Evolutionary conservation across 2,113 vertebrate genomes (phyloP).

Genomic region (Bufo bufo): DNA sequence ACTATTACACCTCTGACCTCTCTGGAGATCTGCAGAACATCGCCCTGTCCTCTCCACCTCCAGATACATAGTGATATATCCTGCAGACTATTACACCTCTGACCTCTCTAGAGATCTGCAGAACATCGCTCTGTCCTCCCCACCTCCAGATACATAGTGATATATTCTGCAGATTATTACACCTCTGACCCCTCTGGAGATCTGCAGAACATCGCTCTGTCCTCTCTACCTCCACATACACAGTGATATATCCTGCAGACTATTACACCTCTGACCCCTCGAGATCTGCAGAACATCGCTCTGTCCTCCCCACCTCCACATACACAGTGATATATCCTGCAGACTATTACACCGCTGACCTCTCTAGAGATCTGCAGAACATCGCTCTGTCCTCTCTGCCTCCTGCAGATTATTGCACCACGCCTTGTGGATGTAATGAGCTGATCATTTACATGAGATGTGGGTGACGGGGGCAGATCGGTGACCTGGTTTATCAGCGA

Average conservation of each 20-base stretch:
- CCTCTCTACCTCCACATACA: not conserved
- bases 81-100: not conserved
- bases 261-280: not conserved
- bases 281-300: too few species aligned
- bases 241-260: not conserved
- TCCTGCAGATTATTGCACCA: not conserved
- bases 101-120: not conserved
- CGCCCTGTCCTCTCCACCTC: not conserved
- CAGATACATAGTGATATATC: not conserved
- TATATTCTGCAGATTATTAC: not conserved
- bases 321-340: not conserved
- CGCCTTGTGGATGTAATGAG: not conserved
- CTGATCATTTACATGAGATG: constrained; percentile 1
- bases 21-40: not conserved
- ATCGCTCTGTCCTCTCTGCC: not conserved
- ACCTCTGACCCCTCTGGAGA: not conserved
- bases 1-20: not conserved
- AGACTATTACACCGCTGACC: not conserved
- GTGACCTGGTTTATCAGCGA: not conserved
- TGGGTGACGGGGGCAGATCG: not conserved
- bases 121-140: not conserved
- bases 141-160: not conserved
- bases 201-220: constrained; percentile 1
- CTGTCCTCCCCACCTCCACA: not conserved
- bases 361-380: not conserved